A percentile compares a stretch with the other conserved stretches of the same genome.
Conservation (phyloP, 2,797 vertebrate species). For the Enteromius thamalakanensis region DNA sequence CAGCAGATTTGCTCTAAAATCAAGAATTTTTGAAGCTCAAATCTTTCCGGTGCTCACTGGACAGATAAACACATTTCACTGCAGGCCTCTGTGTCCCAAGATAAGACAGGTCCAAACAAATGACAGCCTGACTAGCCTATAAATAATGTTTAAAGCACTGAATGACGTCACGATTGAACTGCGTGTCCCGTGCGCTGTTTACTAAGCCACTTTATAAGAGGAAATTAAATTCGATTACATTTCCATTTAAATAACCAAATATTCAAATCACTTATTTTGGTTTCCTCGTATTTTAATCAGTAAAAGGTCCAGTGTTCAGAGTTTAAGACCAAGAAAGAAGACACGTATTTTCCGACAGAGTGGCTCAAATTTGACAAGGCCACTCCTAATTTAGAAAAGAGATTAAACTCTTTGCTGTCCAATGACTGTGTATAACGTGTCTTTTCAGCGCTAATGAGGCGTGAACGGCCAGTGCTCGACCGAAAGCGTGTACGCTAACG, state of each 20-base stretch:
- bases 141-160: constrained; percentile 46
- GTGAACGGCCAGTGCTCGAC: constrained; percentile 64
- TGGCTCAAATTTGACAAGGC: constrained; percentile 68
- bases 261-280: background rate
- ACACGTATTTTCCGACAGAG: constrained; percentile 33
- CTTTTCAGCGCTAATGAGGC: constrained; percentile 72
- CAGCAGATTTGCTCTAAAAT: background rate
- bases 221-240: background rate
- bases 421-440: constrained; percentile 76
- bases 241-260: background rate
- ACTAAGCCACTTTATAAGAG: background rate
- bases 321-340: background rate
- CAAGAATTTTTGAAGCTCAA: background rate
- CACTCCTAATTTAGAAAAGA: constrained; percentile 68
- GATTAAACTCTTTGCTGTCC: constrained; percentile 77
- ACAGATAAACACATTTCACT: constrained; percentile 51
- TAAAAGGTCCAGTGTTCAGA: background rate
- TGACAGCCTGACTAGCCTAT: constrained; percentile 13
- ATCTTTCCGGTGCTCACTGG: constrained; percentile 4
- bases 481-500: constrained; percentile 59
- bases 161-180: constrained; percentile 29
- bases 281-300: background rate
- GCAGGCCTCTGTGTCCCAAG: constrained; percentile 64
- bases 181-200: background rate
- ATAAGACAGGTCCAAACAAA: constrained; percentile 70